Evolutionary conservation across 2,113 vertebrate genomes (phyloP), one percentile per base, ranked within the genome.

Genomic region (Saccopteryx bilineata): DNA sequence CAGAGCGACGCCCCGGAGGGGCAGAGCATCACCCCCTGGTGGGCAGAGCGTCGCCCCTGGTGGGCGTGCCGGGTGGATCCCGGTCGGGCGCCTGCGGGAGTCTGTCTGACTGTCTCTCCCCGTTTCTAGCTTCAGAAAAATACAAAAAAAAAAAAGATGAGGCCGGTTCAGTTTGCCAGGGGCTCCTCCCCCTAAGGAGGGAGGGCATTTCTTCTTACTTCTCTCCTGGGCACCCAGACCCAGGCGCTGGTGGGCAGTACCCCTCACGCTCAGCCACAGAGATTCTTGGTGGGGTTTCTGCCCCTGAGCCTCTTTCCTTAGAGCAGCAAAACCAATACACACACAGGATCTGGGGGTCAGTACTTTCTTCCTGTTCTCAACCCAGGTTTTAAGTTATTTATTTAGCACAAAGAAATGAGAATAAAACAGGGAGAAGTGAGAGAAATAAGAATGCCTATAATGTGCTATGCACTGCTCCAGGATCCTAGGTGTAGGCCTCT

Each of bases 351-450:
- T 85, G 33, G 33, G 52, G 24, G 18, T 9, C 9, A 10, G 6
- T 5, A 18, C 58, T 82, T 88, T 72, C 56, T 87, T 52, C 63
- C 4, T 31, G 54, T 10, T 23, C 19, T 23, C 6, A 0, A 58
- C 84, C 31, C 60, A 83, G 46, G 84, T 74, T 95, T 93, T 86
- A 86, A 86, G 21, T 78, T 4, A 78, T 81, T 94, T 81, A 61
- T 65, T 61, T 87, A 87, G 75, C 28, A 9, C 26, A 66, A 54
- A 48, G 46, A 90, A 95, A 58, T 31, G 68, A 86, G 54, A 26
- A 31, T 65, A 50, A 50, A 90, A n/a, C 21, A 63, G 50, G 52
- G n/a, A 31, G 31, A 69, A 88, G 69, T 3, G 26, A 88, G 84
- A 84, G 82, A 72, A 63, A 5, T 19, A 21, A 91, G 91, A 81